Base-by-base conservation (phyloP, 2,797 vertebrate species). In the Chloroceryle inda region DNA sequence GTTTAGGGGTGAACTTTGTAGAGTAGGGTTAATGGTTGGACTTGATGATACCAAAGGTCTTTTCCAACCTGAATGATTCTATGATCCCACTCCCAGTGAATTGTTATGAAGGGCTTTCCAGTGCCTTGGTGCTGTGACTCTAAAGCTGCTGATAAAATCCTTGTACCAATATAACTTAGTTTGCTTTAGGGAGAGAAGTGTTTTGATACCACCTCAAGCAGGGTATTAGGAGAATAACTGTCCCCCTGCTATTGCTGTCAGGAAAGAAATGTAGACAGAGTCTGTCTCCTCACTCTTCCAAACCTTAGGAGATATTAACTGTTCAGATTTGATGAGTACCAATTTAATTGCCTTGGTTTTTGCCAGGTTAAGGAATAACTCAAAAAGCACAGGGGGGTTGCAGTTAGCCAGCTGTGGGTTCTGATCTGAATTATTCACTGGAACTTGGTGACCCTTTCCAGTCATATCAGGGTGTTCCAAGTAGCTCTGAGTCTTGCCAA, bases 371-470 rank as follows among this genome's bases (percentile, higher is more conserved):
- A 79, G 59, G 66, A 81, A 45, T 69, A 77, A 33, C 44, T 85
- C 50, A 5, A 52, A 77, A 88, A 56, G 26, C 58, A 47, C 49
- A 24, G 31, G 7, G 44, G 17, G 13, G 74, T 79, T 91, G 27
- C 20, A 68, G 37, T 80, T 64, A 87, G 33, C 61, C 72, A 91
- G 89, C 38, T 89, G 69, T 59, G 61, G 59, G 67, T 75, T 88
- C 27, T 67, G 66, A 53, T 61, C 31, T 45, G 67, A 82, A 45
- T 86, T 84, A 64, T 35, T 78, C 40, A 10, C 84, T 92, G 89
- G 44, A 85, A 56, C 8, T 61, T 45, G 52, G 67, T 83, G 66
- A 89, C 71, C 73, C 59, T 88, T 93, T 85, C 85, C 85, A 94
- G 88, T 77, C 83, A 50, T n/a, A 79, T 85, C 71, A 62, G 71